These are phyloP conservation scores for Xenus cinereus DNA, from an alignment of 2,113 vertebrate genomes.

Conservation along the genomic window DNA sequence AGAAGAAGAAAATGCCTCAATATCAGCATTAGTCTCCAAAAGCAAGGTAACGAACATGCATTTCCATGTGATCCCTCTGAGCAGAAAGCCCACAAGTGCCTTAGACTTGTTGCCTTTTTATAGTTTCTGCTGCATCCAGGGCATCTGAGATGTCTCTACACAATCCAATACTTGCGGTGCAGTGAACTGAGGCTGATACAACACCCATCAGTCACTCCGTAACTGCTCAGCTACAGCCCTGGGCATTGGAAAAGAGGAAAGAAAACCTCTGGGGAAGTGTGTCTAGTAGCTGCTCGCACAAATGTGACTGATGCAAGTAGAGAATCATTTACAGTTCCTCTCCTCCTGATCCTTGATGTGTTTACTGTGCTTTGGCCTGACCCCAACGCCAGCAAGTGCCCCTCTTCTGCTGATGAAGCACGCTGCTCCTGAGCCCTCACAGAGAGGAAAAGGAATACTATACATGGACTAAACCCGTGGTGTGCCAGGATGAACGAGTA, in stretches of 20 bases:
- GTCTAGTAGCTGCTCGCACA: background rate
- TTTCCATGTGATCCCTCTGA: background rate
- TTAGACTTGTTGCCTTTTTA: background rate
- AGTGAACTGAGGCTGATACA: background rate
- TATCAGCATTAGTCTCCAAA: background rate
- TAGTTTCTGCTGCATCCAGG: background rate
- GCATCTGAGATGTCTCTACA: background rate
- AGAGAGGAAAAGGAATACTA: background rate
- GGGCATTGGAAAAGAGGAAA: background rate
- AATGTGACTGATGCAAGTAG: background rate
- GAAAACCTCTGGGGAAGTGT: background rate
- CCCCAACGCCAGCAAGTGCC: accelerated
- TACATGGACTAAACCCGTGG: background rate
- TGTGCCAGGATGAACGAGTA: background rate
- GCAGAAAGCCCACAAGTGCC: background rate
- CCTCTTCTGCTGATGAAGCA: background rate
- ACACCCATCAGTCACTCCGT: background rate
- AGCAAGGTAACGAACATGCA: background rate
- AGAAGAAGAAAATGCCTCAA: background rate
- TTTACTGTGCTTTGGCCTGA: background rate
- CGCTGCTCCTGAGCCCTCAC: background rate
- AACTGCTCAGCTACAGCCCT: background rate
- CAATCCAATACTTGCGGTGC: background rate
- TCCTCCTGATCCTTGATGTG: accelerated
- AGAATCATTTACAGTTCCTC: background rate